Percentiles rank a stretch among this genome's conserved stretches.
phyloP scores from a whole-genome alignment of 2,797 vertebrate genomes.

The Sylvia borin region DNA sequence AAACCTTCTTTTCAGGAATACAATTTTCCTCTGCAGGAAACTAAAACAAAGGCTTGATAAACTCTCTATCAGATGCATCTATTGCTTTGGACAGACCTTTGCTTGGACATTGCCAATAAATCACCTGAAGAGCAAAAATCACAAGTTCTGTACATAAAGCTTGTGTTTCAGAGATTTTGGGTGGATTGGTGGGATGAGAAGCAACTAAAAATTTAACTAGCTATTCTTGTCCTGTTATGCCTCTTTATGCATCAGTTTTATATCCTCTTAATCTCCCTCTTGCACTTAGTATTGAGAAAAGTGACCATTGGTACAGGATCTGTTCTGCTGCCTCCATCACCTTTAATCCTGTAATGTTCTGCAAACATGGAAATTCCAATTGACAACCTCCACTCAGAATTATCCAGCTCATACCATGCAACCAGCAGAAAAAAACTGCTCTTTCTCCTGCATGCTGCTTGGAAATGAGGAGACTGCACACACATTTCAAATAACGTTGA shows the following conservation, averaged over 20 bases:
- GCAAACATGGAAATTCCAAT: accelerated
- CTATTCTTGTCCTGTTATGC: neutral
- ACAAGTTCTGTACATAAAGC: neutral
- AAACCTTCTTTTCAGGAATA: neutral
- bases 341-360: neutral
- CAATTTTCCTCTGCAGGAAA: neutral
- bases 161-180: neutral
- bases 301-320: neutral
- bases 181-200: neutral
- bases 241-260: neutral
- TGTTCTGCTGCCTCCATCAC: neutral
- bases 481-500: neutral
- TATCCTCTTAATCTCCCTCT: neutral
- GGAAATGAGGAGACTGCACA: neutral
- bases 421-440: neutral
- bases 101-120: neutral
- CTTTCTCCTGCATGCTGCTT: neutral
- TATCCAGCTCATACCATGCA: neutral
- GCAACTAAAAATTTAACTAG: neutral
- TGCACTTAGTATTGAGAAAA: neutral
- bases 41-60: neutral
- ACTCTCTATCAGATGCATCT: neutral
- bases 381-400: neutral
- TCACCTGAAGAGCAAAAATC: neutral
- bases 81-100: neutral